These are phyloP conservation scores for Heterocephalus glaber DNA, from an alignment of 2,113 vertebrate species.

Conservation along the genomic window DNA sequence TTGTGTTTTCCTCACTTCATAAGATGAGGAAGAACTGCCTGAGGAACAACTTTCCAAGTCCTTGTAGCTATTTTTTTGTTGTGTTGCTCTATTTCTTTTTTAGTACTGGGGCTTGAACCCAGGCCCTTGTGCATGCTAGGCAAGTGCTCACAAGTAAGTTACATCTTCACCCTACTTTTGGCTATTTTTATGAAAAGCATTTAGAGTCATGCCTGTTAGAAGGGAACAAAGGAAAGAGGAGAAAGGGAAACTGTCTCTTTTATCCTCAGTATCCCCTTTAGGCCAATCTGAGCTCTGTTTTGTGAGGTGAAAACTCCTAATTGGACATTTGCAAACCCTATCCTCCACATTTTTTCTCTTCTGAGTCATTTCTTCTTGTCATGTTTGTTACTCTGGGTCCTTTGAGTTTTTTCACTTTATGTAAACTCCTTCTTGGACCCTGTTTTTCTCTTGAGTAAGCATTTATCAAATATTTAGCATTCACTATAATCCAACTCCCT, in stretches of 20 bases:
- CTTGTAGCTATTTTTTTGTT: not conserved
- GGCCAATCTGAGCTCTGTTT: not conserved
- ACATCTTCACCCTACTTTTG: not conserved
- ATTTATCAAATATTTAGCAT: not conserved
- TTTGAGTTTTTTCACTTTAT: slow-evolving; percentile 35
- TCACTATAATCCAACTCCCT: not conserved
- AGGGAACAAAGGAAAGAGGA: not conserved
- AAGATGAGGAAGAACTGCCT: not conserved
- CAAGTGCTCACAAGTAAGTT: not conserved
- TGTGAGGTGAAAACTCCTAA: not conserved
- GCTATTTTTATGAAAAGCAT: slow-evolving; percentile 13
- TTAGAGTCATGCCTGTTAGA: not conserved
- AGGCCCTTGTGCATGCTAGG: not conserved
- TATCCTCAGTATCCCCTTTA: not conserved
- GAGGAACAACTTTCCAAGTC: not conserved
- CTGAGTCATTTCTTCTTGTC: slow-evolving; percentile 37
- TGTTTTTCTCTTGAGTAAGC: not conserved
- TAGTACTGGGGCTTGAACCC: not conserved
- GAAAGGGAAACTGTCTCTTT: not conserved
- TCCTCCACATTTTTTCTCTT: not conserved
- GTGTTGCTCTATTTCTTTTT: not conserved
- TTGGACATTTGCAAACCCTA: not conserved
- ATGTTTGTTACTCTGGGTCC: not conserved
- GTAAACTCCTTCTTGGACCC: not conserved
- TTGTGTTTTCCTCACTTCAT: not conserved